A percentile compares a stretch with the other conserved stretches of the same genome.
Evolutionary conservation across 2,797 vertebrate genomes (phyloP).

Genomic region (Cossypha caffra): DNA sequence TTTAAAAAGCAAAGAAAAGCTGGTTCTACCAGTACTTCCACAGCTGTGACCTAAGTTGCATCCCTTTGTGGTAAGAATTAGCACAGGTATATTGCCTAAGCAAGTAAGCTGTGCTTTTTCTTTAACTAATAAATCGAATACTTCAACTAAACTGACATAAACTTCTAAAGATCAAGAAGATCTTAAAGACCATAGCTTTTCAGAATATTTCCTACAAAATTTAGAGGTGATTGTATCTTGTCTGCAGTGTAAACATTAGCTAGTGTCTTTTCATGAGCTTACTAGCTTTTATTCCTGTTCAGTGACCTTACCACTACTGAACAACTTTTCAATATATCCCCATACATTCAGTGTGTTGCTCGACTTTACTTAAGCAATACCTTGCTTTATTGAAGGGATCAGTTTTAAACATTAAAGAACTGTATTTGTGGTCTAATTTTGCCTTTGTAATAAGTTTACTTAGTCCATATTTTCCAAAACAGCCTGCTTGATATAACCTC

Average conservation of each 20-base stretch:
- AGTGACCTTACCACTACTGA: neutral
- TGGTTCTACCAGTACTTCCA: neutral
- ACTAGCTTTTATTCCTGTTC: neutral
- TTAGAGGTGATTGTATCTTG: neutral
- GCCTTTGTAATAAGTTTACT: neutral
- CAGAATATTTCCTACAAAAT: neutral
- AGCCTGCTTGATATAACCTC: neutral
- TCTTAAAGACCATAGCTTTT: neutral
- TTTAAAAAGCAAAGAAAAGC: slow-evolving; percentile 7
- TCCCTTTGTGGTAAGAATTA: neutral
- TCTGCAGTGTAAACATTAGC: neutral
- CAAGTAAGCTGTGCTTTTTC: neutral
- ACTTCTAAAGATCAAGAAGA: neutral
- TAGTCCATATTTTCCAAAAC: neutral
- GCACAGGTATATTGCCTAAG: neutral
- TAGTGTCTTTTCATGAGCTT: neutral
- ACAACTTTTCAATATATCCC: neutral
- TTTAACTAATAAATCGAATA: neutral
- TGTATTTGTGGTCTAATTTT: neutral
- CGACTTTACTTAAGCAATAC: neutral
- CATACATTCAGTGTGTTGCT: neutral
- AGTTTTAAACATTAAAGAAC: neutral
- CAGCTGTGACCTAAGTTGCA: neutral
- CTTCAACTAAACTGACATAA: neutral
- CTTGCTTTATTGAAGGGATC: neutral